Base-by-base conservation (phyloP, 2,797 vertebrate species). In the Gallinago solitaria region DNA sequence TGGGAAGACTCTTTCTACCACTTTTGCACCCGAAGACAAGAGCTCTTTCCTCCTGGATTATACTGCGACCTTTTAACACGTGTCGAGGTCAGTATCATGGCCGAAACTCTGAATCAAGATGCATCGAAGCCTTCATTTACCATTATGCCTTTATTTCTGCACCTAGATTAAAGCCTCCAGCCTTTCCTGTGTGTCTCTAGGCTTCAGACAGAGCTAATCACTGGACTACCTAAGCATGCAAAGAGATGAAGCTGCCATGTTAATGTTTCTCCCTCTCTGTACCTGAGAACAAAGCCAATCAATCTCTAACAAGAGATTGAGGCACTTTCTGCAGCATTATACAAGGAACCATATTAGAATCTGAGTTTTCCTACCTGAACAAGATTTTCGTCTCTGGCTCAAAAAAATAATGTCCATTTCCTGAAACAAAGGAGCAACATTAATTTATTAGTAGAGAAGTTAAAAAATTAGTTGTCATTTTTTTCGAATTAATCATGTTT, bases 381-480 rank as follows among this genome's bases (percentile, higher is more conserved):
- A 24, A 59, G 25, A 16, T 32, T 17, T 23, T 59, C 5, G 1
- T 5, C 33, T 47, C 63, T 53, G 74, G 47, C 64, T 80, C 80
- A 15, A 16, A 56, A 50, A 70, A 21, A 4, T 3, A 0, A 7
- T 21, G 9, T 24, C 39, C 28, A 3, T 60, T 69, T 84, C 79
- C 96, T 93, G 94, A 69, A 96, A 95, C 25, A 76, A 77, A 90
- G 47, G 16, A 86, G 11, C 16, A 79, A 35, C 59, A 56, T 32
- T 6, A 48, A 61, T 23, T 63, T 79, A 27, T 39, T 57, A 50
- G 30, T 54, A 69, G 48, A 75, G 54, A 65, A 59, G 16, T 88
- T 32, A 39, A 16, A 47, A 41, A 56, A 78, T 18, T 12, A 12
- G 11, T 39, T 75, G 24, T 13, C 9, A 3, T 27, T 37, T 71